Percentiles rank a stretch among this genome's conserved stretches.
These are phyloP conservation scores for Acipenser transmontanus DNA, from an alignment of 2,797 vertebrate species.

Conservation along the genomic window DNA sequence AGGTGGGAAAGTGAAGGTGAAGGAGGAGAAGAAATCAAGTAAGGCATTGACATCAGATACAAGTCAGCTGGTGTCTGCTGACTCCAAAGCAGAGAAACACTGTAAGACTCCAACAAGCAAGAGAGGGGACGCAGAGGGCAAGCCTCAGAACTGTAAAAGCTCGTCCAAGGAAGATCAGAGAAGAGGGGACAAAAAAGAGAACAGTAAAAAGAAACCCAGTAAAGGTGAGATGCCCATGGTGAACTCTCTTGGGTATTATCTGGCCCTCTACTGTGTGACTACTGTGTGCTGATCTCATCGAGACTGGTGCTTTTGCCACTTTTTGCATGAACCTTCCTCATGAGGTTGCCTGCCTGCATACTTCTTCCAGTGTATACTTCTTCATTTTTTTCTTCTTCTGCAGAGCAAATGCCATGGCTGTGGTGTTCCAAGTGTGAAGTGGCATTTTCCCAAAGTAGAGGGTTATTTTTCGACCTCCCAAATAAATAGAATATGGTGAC, in stretches of 20 bases:
- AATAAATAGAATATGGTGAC: too few species aligned
- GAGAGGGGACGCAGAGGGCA: conserved; percentile 7
- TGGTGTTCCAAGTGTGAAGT: too few species aligned
- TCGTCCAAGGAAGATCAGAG: conserved; percentile 36
- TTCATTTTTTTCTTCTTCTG: background rate
- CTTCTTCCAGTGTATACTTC: background rate
- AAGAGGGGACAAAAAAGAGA: conserved; percentile 31
- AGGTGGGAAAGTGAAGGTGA: conserved; percentile 31
- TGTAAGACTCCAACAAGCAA: background rate
- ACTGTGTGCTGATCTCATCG: background rate
- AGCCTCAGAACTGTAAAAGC: conserved; percentile 22
- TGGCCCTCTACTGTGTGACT: conserved; percentile 4
- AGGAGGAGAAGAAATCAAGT: background rate
- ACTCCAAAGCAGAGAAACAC: background rate
- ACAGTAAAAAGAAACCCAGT: conserved; percentile 31
- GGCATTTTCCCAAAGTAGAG: too few species aligned
- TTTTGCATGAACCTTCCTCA: background rate
- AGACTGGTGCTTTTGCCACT: background rate
- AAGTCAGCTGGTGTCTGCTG: background rate
- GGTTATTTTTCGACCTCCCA: too few species aligned
- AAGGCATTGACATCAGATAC: background rate
- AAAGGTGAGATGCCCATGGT: conserved; percentile 52
- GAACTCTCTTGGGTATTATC: background rate
- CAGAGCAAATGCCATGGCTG: background rate
- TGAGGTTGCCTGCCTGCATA: background rate